These are phyloP conservation scores for Polyommatus iphigenia DNA, from an alignment of 2,888 invertebrate genomes.

Conservation along the genomic window DNA sequence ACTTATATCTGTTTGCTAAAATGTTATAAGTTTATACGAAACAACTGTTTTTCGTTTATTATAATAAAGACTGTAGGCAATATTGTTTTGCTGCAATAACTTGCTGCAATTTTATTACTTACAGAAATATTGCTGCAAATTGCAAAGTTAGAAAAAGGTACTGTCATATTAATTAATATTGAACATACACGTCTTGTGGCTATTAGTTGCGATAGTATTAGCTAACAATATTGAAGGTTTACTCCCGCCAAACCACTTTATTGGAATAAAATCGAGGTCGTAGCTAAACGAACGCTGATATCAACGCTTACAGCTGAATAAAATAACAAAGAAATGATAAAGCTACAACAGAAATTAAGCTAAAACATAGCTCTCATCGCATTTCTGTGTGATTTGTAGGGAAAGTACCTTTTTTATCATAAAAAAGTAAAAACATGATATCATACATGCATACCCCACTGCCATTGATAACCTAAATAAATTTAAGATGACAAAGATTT, in stretches of 20 bases:
- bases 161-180: constrained; percentile 13
- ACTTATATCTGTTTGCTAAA: too few relatives aligned
- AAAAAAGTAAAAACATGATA: constrained; percentile 70
- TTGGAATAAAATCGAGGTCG: constrained; percentile 45
- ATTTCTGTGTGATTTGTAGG: neutral
- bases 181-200: neutral
- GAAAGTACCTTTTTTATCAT: constrained; percentile 52
- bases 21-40: too few relatives aligned
- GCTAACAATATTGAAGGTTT: constrained; percentile 39
- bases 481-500: constrained; percentile 48
- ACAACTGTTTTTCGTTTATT: neutral
- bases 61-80: neutral
- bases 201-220: constrained; percentile 36
- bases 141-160: constrained; percentile 5
- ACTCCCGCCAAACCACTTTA: constrained; percentile 44
- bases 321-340: neutral
- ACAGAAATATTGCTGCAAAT: neutral
- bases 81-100: neutral
- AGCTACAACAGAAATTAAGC: neutral
- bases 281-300: constrained; percentile 35
- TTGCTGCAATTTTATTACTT: neutral
- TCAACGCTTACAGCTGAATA: neutral
- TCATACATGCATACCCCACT: constrained; percentile 47
- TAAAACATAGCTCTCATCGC: neutral
- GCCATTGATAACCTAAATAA: constrained; percentile 65